These are phyloP conservation scores for Sinhomidia bicolor DNA, from an alignment of 2,888 invertebrate genomes.

Conservation along the genomic window DNA sequence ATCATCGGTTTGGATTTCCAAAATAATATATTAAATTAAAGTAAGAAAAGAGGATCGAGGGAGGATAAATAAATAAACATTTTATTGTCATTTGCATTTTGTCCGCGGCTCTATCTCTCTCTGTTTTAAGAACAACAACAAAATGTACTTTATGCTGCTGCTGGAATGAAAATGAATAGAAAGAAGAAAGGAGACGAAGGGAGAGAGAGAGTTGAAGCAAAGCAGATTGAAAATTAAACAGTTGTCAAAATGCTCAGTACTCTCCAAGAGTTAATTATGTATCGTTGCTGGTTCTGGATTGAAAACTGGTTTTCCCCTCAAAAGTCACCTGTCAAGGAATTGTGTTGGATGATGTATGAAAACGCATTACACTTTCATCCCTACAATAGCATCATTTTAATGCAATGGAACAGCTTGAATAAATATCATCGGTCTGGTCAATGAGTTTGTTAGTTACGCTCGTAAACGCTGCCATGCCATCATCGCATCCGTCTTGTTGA, in stretches of 20 bases:
- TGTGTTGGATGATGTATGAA: constrained; percentile 72
- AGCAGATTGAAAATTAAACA: constrained; percentile 69
- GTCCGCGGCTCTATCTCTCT: background rate
- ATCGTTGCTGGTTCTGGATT: constrained; percentile 62
- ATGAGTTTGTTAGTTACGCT: background rate
- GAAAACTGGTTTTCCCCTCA: constrained; percentile 68
- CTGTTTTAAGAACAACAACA: background rate
- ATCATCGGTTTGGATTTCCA: background rate
- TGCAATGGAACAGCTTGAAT: too few species aligned
- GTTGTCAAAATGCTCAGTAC: constrained; percentile 62
- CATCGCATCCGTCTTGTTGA: background rate
- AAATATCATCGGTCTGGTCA: background rate
- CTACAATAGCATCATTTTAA: background rate
- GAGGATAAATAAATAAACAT: constrained; percentile 34
- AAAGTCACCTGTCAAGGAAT: constrained; percentile 73
- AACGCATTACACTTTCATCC: constrained; percentile 34
- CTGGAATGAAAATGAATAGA: constrained; percentile 10
- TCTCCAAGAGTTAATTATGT: constrained; percentile 69
- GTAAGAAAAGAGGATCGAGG: background rate
- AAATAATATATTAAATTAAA: background rate
- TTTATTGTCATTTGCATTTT: constrained; percentile 50
- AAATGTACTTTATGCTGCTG: background rate
- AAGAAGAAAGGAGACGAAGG: background rate
- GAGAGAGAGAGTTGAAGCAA: background rate
- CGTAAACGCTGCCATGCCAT: background rate